These are phyloP conservation scores for Sebastes miniatus DNA, from an alignment of 2,797 vertebrate genomes.

Conservation along the genomic window DNA sequence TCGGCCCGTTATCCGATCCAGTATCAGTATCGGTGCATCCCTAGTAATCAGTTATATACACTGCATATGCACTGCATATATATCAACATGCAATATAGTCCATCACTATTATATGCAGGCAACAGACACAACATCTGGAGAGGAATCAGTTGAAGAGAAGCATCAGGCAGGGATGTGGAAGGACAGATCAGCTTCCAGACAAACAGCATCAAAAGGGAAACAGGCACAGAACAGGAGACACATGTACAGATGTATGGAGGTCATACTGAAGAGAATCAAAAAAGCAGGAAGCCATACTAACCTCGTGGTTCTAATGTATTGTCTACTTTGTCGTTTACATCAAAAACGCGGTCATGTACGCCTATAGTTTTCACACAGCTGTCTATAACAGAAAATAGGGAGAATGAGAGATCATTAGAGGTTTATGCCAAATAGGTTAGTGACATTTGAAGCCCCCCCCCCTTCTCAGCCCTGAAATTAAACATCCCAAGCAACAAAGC, in stretches of 20 bases:
- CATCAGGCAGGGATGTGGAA: conserved; percentile 10
- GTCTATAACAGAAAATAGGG: conserved; percentile 91
- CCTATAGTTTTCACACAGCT: conserved; percentile 99
- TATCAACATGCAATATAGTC: conserved; percentile 2
- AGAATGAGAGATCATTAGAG: conserved; percentile 78
- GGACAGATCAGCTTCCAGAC: conserved; percentile 21
- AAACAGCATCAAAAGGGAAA: conserved; percentile 26
- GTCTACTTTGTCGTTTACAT: conserved; percentile 99
- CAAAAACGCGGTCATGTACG: conserved; percentile 99
- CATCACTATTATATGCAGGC: conserved; percentile 8
- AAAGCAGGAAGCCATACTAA: conserved; percentile 96
- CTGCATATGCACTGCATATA: not conserved
- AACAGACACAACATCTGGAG: conserved; percentile 17
- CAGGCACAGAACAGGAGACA: conserved; percentile 47
- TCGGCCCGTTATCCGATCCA: no score
- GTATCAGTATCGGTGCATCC: no score
- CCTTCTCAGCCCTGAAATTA: conserved; percentile 68
- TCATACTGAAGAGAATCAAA: conserved; percentile 83
- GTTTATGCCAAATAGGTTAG: conserved; percentile 85
- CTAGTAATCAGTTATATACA: not conserved
- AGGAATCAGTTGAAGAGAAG: conserved; percentile 11
- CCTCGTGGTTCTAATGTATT: conserved; percentile 99
- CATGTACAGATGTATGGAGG: conserved; percentile 75
- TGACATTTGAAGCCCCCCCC: conserved; percentile 80
- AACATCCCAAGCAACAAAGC: conserved; percentile 79